These are phyloP conservation scores for Tachina grossa DNA, from an alignment of 2,888 invertebrate genomes.

Conservation along the genomic window DNA sequence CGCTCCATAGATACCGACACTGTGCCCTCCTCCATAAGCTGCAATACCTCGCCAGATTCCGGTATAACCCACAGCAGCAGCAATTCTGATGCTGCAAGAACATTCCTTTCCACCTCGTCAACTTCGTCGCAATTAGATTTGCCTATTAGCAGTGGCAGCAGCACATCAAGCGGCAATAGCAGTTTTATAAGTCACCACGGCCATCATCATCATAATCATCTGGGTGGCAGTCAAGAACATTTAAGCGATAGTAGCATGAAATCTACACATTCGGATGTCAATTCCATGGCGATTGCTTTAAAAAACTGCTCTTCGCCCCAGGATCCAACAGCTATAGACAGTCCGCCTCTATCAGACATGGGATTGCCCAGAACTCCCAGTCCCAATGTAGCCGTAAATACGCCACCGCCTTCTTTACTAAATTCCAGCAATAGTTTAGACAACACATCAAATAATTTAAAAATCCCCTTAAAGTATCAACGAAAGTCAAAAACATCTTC, in stretches of 20 bases:
- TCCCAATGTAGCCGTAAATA: slow-evolving; percentile 80
- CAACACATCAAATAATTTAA: slow-evolving; percentile 76
- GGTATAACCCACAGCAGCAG: slow-evolving; percentile 89
- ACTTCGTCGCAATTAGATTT: slow-evolving; percentile 83
- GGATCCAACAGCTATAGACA: slow-evolving; percentile 82
- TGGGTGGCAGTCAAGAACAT: slow-evolving; percentile 82
- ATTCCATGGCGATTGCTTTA: slow-evolving; percentile 73
- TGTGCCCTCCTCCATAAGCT: slow-evolving; percentile 84
- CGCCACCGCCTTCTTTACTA: slow-evolving; percentile 78
- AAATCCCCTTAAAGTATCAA: slow-evolving; percentile 85
- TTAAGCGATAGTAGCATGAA: slow-evolving; percentile 81
- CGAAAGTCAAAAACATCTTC: slow-evolving; percentile 83
- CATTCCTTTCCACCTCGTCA: slow-evolving; percentile 83
- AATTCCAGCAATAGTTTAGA: slow-evolving; percentile 53
- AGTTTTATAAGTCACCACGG: slow-evolving; percentile 63
- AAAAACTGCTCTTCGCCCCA: slow-evolving; percentile 79
- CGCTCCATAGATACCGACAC: slow-evolving; percentile 90
- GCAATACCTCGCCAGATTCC: slow-evolving; percentile 93
- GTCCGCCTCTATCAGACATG: slow-evolving; percentile 83
- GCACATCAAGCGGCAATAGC: slow-evolving; percentile 74
- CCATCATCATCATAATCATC: slow-evolving; percentile 78
- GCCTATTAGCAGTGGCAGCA: slow-evolving; percentile 78
- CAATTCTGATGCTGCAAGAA: slow-evolving; percentile 81
- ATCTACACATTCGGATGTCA: slow-evolving; percentile 74
- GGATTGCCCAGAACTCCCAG: slow-evolving; percentile 82